These are phyloP conservation scores for Parazoanthus swiftii DNA, from an alignment of 92 coral and sea anemone species.

Conservation along the genomic window DNA sequence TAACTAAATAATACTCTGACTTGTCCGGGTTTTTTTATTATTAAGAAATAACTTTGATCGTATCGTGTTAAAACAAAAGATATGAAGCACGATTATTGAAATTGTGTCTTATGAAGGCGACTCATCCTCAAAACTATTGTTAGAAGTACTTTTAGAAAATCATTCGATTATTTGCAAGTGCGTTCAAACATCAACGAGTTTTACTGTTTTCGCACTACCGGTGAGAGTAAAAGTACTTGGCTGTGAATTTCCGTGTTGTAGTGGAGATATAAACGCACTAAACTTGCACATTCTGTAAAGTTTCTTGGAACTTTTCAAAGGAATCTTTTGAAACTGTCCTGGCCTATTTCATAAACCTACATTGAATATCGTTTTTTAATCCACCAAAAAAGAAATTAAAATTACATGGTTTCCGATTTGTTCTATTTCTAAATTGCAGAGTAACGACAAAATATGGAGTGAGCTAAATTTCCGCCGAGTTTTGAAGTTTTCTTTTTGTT, in stretches of 20 bases:
- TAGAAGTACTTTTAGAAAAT: neutral
- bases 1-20: neutral
- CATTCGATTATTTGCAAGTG: too few relatives aligned
- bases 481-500: neutral
- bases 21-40: neutral
- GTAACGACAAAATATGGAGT: neutral
- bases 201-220: too few relatives aligned
- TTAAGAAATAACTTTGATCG: neutral
- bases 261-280: neutral
- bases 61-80: neutral
- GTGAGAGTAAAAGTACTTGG: neutral
- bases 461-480: neutral
- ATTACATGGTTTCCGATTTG: neutral
- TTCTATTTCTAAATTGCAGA: neutral
- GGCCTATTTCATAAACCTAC: neutral
- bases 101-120: neutral
- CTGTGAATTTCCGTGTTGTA: neutral
- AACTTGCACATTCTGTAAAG: neutral
- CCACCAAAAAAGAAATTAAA: neutral
- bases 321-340: neutral
- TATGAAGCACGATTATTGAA: neutral
- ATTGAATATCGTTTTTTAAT: too few relatives aligned
- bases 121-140: neutral
- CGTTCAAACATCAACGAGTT: too few relatives aligned
- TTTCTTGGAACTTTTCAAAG: neutral